Evolutionary conservation across 2,113 vertebrate species (phyloP).

Genomic region (Struthidea cinerea): DNA sequence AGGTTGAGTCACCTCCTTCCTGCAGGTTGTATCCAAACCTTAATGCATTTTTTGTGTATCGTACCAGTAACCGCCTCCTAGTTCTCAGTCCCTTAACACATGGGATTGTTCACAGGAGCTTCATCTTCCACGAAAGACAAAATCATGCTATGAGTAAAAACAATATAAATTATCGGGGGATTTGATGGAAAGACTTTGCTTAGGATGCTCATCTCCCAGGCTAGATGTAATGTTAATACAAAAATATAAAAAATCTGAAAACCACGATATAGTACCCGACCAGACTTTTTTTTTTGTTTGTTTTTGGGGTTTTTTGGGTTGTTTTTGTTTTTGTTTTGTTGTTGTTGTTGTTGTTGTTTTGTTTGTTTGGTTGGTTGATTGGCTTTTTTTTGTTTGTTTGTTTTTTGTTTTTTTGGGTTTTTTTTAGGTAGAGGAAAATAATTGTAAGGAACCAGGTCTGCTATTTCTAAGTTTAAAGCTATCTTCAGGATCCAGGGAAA

Average conservation of each 20-base stretch:
- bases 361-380: no score
- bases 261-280: not conserved
- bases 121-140: not conserved
- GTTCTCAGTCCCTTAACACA: constrained; percentile 10
- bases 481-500: not conserved
- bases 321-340: no score
- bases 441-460: not conserved
- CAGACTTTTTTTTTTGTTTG: not conserved
- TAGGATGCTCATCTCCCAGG: not conserved
- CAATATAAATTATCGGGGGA: not conserved
- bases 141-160: not conserved
- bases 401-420: no score
- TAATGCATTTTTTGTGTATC: constrained; percentile 53
- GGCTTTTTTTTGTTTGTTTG: no score
- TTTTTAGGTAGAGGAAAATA: not conserved
- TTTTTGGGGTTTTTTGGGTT: no score
- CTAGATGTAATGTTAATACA: not conserved
- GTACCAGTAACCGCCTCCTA: not conserved
- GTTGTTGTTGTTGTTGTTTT: no score
- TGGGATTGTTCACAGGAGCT: not conserved
- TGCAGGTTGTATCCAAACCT: not conserved
- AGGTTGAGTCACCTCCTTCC: constrained; percentile 22
- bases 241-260: not conserved
- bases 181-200: not conserved
- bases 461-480: not conserved